Conservation (phyloP, 1,140 invertebrate species). For the Drosophila navojoa region DNA sequence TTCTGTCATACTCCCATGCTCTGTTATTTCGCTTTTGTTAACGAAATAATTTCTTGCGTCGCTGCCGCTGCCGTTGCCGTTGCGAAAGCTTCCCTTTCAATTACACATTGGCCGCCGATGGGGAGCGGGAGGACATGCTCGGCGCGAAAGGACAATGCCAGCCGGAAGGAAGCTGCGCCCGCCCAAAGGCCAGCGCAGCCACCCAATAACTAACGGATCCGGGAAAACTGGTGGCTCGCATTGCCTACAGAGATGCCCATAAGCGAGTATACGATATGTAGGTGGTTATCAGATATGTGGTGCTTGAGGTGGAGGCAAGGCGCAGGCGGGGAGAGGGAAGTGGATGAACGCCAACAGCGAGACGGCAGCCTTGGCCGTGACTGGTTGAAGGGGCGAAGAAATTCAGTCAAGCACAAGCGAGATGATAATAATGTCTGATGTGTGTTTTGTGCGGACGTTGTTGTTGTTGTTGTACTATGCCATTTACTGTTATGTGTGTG, state of each 20-base stretch:
- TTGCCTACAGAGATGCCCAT: conserved; percentile 53
- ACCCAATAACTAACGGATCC: conserved; percentile 43
- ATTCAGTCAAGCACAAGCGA: conserved; percentile 81
- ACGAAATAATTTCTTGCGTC: conserved; percentile 81
- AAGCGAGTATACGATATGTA: conserved; percentile 44
- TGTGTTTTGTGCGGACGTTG: conserved; percentile 65
- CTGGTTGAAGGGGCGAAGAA: conserved; percentile 61
- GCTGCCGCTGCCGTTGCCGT: conserved; percentile 15
- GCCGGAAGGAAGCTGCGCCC: conserved; percentile 62
- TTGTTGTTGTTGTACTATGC: conserved; percentile 46
- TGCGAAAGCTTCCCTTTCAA: conserved; percentile 83
- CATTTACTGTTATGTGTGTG: conserved; percentile 51
- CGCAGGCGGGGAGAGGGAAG: background rate
- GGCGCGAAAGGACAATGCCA: conserved; percentile 76
- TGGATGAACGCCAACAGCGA: conserved; percentile 4
- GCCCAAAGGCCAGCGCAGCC: conserved; percentile 25
- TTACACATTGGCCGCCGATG: conserved; percentile 76
- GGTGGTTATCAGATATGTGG: conserved; percentile 60
- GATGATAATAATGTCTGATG: conserved; percentile 83
- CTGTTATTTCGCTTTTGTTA: conserved; percentile 75
- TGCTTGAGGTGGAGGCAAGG: conserved; percentile 9
- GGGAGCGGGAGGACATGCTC: conserved; percentile 17
- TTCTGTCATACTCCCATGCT: conserved; percentile 26
- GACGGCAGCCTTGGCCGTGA: conserved; percentile 58
- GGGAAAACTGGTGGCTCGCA: conserved; percentile 60